Evolutionary conservation across 1,140 invertebrate species (phyloP), one percentile per base, ranked within the genome.

Genomic region (Ooceraea biroi): DNA sequence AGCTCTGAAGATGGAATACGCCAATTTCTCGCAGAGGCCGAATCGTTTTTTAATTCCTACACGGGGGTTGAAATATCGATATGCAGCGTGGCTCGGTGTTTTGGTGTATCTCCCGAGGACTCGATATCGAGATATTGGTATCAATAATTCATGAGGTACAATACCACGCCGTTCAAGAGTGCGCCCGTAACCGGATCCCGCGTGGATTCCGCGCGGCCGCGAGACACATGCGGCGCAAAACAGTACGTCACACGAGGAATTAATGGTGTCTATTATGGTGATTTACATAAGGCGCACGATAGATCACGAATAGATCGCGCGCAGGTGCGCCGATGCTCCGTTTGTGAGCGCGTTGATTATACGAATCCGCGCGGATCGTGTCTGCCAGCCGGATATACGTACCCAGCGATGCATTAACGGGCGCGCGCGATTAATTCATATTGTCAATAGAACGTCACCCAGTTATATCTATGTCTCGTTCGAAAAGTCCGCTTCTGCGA

Each of bases 131-230:
- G 65, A 71, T 71, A 80, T 69, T 44, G 76, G 48, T 80, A 80
- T 80, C 76, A 80, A 80, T 80, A 80, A 80, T 80, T 80, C 76
- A 80, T 80, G 30, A 80, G 36, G 52, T 80, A 80, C 52, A 80
- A 80, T 57, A 19, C 65, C 36, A 50, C 17, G 65, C 71, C 69
- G 57, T 80, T 80, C 76, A 46, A 58, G 76, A 36, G 76, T 80
- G 52, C 50, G 17, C 22, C 76, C 11, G 50, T 78, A 80, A 71
- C 50, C 65, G 69, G 76, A 80, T 80, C 76, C 65, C 11, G 50
- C 63, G 76, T 36, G 63, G 76, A 80, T 80, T 71, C 41, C 22
- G 63, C 30, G 76, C 65, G 63, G 36, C 36, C 36, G 36, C 36
- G 36, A 36, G 7, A 36, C 36, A 7, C 36, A 36, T 36, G 22